These are phyloP conservation scores for Syngnathoides biaculeatus DNA, from an alignment of 2,113 vertebrate genomes.

Conservation along the genomic window DNA sequence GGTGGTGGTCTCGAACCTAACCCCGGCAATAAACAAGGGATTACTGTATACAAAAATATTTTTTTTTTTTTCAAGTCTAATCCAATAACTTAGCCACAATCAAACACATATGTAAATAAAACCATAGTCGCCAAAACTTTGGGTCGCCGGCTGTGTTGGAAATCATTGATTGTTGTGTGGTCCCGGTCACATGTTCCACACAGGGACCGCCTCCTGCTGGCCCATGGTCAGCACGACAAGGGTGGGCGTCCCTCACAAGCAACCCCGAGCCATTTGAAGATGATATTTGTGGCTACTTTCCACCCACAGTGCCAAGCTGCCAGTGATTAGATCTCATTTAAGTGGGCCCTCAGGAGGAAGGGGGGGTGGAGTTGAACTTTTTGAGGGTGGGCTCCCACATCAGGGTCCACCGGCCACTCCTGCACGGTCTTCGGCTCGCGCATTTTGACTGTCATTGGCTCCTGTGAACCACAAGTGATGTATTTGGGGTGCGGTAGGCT, in stretches of 20 bases:
- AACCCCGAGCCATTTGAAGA: slow-evolving; percentile 67
- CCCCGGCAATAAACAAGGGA: too few species aligned
- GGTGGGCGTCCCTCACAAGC: slow-evolving; percentile 49
- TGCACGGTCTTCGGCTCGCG: slow-evolving; percentile 40
- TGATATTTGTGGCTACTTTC: slow-evolving; percentile 72
- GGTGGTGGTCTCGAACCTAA: too few species aligned
- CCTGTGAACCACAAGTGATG: slow-evolving; percentile 50
- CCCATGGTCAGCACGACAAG: slow-evolving; percentile 62
- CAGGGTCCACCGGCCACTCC: slow-evolving; percentile 38
- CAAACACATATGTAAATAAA: neutral
- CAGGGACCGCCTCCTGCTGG: slow-evolving; percentile 57
- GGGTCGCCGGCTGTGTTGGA: slow-evolving; percentile 49
- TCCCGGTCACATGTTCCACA: slow-evolving; percentile 62
- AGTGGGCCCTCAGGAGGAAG: slow-evolving; percentile 32
- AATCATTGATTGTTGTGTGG: slow-evolving; percentile 65
- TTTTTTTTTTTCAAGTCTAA: too few species aligned
- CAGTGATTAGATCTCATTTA: slow-evolving; percentile 73
- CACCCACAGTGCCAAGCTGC: slow-evolving; percentile 68
- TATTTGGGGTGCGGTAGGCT: slow-evolving; percentile 54
- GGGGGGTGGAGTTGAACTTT: slow-evolving; percentile 41
- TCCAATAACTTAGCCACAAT: neutral
- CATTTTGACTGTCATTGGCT: slow-evolving; percentile 56
- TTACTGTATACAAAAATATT: too few species aligned
- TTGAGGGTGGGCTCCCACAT: neutral
- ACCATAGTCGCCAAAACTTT: neutral